Percentiles rank a stretch among this genome's conserved stretches.
These are phyloP conservation scores for Malacoraja senta DNA, from an alignment of 2,797 vertebrate genomes.

Conservation along the genomic window DNA sequence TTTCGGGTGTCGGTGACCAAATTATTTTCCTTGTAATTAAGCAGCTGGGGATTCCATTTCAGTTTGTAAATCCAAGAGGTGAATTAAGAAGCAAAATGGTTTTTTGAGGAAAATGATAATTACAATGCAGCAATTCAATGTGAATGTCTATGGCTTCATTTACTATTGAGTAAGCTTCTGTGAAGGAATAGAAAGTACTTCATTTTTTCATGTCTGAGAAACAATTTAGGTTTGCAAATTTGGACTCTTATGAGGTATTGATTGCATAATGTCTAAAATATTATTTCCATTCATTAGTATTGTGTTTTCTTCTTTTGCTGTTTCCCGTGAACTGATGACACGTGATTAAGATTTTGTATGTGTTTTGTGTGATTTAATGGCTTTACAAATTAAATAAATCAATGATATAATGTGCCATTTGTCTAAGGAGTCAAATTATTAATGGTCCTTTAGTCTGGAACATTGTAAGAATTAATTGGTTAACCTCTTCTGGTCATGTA, in stretches of 20 bases:
- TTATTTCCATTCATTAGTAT: constrained; percentile 7
- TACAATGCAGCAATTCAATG: constrained; percentile 47
- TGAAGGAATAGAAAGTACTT: neutral
- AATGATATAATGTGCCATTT: constrained; percentile 30
- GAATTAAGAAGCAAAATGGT: constrained; percentile 54
- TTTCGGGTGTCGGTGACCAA: constrained; percentile 76
- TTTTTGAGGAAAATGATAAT: constrained; percentile 71
- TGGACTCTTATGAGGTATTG: neutral
- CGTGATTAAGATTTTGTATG: neutral
- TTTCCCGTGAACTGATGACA: neutral
- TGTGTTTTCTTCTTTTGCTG: constrained; percentile 13
- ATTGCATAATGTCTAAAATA: neutral
- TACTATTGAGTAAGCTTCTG: constrained; percentile 21
- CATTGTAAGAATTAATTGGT: constrained; percentile 17
- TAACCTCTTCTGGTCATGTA: constrained; percentile 29
- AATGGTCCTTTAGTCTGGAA: constrained; percentile 5
- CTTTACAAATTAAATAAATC: constrained; percentile 35
- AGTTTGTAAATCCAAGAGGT: neutral
- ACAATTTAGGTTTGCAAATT: neutral
- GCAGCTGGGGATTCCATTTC: constrained; percentile 15
- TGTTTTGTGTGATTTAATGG: constrained; percentile 11
- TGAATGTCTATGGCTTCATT: neutral
- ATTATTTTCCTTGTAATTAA: constrained; percentile 50
- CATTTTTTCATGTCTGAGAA: neutral
- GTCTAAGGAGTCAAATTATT: constrained; percentile 29